These are phyloP conservation scores for Neoascia interrupta DNA, from an alignment of 2,888 invertebrate genomes.

Conservation along the genomic window DNA sequence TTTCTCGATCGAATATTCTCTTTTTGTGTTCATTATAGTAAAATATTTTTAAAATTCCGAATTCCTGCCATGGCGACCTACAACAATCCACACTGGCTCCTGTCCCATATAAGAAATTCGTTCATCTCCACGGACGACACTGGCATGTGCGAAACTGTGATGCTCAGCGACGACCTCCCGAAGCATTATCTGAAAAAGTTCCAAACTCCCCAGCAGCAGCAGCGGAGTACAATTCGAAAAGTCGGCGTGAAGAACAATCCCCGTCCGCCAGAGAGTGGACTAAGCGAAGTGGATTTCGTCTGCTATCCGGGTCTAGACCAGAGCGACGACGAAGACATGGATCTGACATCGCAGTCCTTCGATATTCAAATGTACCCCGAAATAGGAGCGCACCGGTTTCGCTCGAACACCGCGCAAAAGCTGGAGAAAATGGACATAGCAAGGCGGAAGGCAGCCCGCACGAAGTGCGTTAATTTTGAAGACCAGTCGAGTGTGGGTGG, in stretches of 20 bases:
- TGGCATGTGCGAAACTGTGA: constrained; percentile 94
- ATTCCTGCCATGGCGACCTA: constrained; percentile 90
- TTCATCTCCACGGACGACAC: constrained; percentile 98
- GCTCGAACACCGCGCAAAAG: constrained; percentile 93
- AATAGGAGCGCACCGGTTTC: constrained; percentile 83
- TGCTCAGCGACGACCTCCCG: constrained; percentile 91
- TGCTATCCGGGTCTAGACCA: constrained; percentile 89
- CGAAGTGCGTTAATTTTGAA: constrained; percentile 81
- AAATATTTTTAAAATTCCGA: constrained; percentile 12
- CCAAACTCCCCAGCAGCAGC: constrained; percentile 75
- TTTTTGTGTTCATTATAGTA: neutral
- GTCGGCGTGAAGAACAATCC: constrained; percentile 67
- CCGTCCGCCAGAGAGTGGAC: constrained; percentile 71
- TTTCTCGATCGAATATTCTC: constrained; percentile 10
- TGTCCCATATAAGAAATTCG: constrained; percentile 95
- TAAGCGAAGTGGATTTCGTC: constrained; percentile 80
- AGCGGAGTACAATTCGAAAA: constrained; percentile 40
- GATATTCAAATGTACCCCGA: constrained; percentile 88
- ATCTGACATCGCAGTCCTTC: constrained; percentile 84
- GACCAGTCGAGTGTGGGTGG: constrained; percentile 69
- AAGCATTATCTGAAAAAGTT: constrained; percentile 81
- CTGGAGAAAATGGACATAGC: constrained; percentile 94
- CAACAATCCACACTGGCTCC: constrained; percentile 95
- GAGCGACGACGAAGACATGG: constrained; percentile 88
- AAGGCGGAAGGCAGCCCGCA: constrained; percentile 88